phyloP scores from a whole-genome alignment of 1,140 invertebrate genomes.

The Drosophila lowei region DNA sequence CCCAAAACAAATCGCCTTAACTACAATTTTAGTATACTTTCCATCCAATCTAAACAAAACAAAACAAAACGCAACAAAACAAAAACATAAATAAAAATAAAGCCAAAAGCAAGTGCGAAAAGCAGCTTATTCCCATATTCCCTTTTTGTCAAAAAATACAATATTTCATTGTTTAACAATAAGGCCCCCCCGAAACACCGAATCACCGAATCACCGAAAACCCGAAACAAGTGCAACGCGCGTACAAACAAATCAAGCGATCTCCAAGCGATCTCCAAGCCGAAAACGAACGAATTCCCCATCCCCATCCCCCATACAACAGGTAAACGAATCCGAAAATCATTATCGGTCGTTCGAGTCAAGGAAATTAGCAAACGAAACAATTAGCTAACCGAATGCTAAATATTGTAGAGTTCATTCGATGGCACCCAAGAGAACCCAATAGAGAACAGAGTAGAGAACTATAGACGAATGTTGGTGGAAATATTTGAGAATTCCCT shows the following conservation, averaged over 20 bases:
- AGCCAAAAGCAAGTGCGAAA: conserved; percentile 19
- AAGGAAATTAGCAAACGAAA: no score
- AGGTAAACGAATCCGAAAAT: no score
- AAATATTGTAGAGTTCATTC: no score
- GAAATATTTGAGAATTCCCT: no score
- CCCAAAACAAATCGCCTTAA: background rate
- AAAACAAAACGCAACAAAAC: background rate
- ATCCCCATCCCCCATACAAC: background rate
- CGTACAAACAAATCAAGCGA: conserved; percentile 7
- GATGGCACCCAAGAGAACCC: no score
- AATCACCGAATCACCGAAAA: no score
- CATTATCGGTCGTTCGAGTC: no score
- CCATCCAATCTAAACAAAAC: no score
- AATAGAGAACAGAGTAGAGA: no score
- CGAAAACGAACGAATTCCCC: background rate
- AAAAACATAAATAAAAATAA: conserved; percentile 3
- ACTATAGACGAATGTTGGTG: no score
- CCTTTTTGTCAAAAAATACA: background rate
- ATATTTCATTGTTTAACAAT: conserved; percentile 28
- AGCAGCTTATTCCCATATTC: background rate
- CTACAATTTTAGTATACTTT: no score
- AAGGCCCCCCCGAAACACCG: background rate
- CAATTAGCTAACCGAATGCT: no score
- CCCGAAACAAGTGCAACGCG: background rate
- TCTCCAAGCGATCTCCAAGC: conserved; percentile 4